Base-by-base conservation (phyloP, 1,140 invertebrate species). In the Bombus superbus region DNA sequence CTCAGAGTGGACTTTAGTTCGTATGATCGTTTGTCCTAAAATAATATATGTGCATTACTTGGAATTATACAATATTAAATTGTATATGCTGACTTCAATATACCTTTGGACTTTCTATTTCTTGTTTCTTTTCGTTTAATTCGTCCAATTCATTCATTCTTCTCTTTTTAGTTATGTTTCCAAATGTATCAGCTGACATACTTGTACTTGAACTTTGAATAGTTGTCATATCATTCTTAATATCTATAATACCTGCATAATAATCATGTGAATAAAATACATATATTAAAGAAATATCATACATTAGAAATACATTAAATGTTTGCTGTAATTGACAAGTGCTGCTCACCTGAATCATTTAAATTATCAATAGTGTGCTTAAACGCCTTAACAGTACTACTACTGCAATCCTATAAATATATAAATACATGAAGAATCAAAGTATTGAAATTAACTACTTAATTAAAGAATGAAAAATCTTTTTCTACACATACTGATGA, bases 321-420 rank as follows among this genome's bases (percentile, higher is more conserved):
- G 2, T 32, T 10, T 42, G 9, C 3, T 32, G 59, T 53, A 62
- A 44, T 11, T 22, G 18, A 76, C 22, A 53, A 25, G 64, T 64
- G 71, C 42, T 25, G 74, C 32, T 76, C 69, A 88, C 89, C 83
- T 28, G n/a, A 42, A 53, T 87, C 68, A 25, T 18, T 82, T 38
- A 85, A 76, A 11, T 72, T 90, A 78, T 88, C 94, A 68, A 88
- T 89, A n/a, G 93, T 86, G 91, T 92, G 92, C 86, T 87, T 91
- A 87, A 90, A 91, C n/a, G 91, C 81, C 86, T 92, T 92, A 57
- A 82, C 47, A 53, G 47, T 85, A 72, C 28, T 73, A 28, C 82
- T 83, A 74, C 82, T 86, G 32, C 87, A 85, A 81, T 92, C 81
- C 88, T 92, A 73, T 35, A 84, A 86, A 68, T 88, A 78, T 28